phyloP scores from a whole-genome alignment of 1,140 invertebrate genomes.

The Aleiodes sp. region DNA sequence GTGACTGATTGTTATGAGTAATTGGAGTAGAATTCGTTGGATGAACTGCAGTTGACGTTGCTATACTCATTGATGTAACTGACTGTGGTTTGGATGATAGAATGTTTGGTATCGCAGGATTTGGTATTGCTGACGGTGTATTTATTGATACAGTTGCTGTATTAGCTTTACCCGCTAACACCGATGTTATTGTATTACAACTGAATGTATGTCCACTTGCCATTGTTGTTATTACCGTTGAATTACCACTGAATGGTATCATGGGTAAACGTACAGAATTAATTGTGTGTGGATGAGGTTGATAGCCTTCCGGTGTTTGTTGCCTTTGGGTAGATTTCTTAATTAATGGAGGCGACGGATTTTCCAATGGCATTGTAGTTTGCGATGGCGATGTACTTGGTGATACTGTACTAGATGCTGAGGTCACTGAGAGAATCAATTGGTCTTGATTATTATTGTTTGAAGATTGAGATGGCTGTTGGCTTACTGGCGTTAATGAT shows the following conservation, averaged over 20 bases:
- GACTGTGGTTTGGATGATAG: conserved; percentile 48
- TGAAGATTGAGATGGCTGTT: conserved; percentile 40
- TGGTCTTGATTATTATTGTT: background rate
- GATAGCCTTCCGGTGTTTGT: conserved; percentile 53
- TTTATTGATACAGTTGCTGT: conserved; percentile 79
- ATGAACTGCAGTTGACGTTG: conserved; percentile 36
- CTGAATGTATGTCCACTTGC: conserved; percentile 78
- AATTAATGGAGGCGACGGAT: conserved; percentile 34
- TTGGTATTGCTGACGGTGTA: conserved; percentile 65
- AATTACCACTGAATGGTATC: conserved; percentile 48
- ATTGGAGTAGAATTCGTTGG: conserved; percentile 40
- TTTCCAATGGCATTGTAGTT: conserved; percentile 33
- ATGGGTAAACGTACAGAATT: conserved; percentile 55
- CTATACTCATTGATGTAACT: conserved; percentile 28
- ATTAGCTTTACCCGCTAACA: conserved; percentile 77
- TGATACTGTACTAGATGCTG: conserved; percentile 43
- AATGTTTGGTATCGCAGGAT: conserved; percentile 56
- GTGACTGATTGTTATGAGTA: conserved; percentile 43
- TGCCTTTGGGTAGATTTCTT: conserved; percentile 45
- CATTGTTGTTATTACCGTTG: conserved; percentile 74
- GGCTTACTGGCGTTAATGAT: conserved; percentile 33
- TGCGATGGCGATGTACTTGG: conserved; percentile 51
- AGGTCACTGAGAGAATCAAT: conserved; percentile 28
- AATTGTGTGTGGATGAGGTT: conserved; percentile 58
- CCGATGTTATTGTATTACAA: conserved; percentile 80